Conservation (phyloP, 2,797 vertebrate genomes). For the Lepilemur septentrionalis region DNA sequence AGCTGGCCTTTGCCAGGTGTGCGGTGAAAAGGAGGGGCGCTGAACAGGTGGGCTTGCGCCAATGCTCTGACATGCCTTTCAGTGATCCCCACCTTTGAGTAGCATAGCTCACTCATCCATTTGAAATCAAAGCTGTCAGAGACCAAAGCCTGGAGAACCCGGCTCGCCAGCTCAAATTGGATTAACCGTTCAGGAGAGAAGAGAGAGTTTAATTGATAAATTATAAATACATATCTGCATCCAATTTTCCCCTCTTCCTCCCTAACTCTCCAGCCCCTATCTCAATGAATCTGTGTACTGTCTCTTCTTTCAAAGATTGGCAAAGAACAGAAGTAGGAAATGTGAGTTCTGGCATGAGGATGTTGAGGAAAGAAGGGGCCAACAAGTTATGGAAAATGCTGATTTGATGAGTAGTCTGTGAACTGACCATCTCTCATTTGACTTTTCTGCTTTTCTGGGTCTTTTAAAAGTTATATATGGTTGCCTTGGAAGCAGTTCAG, state of each 20-base stretch:
- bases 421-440: not conserved
- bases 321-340: conserved; percentile 38
- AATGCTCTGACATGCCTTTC: conserved; percentile 20
- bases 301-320: not conserved
- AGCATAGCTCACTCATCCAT: conserved; percentile 23
- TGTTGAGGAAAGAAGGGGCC: not conserved
- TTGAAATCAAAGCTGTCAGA: conserved; percentile 71
- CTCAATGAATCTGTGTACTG: not conserved
- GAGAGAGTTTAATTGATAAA: conserved; percentile 66
- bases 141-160: conserved; percentile 44
- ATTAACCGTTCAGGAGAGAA: conserved; percentile 28
- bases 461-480: not conserved
- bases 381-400: not conserved
- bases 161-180: not conserved
- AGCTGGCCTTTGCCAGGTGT: not conserved
- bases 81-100: conserved; percentile 22
- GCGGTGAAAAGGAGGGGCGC: not conserved
- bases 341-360: conserved; percentile 19
- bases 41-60: not conserved
- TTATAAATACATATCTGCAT: conserved; percentile 39
- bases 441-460: not conserved
- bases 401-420: not conserved
- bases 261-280: not conserved
- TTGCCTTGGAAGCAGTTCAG: conserved; percentile 12
- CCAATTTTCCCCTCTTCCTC: not conserved